These are phyloP conservation scores for Epinephelus lanceolatus DNA, from an alignment of 2,113 vertebrate species.

Conservation along the genomic window DNA sequence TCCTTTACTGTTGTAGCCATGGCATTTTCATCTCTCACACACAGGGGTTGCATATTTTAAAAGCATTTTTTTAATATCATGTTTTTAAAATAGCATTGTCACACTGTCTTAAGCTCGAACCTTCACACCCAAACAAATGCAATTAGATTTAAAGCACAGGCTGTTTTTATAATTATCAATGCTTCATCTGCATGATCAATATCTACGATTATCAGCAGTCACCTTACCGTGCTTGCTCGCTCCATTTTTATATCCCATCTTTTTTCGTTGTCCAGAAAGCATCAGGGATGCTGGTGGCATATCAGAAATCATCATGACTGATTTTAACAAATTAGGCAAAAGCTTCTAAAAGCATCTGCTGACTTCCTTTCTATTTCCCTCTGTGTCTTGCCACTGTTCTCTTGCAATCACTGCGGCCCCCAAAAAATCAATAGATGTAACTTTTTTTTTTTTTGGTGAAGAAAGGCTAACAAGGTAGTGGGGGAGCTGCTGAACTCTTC, in stretches of 20 bases:
- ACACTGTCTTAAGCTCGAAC: background rate
- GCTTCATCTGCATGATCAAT: constrained; percentile 36
- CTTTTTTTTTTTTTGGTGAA: constrained; percentile 50
- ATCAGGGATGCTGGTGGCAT: constrained; percentile 54
- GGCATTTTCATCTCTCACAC: constrained; percentile 4
- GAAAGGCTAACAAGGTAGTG: constrained; percentile 65
- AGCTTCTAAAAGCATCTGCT: constrained; percentile 23
- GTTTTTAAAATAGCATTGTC: background rate
- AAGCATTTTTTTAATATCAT: background rate
- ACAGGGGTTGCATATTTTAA: background rate
- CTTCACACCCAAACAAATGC: background rate
- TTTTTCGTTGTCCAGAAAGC: constrained; percentile 65
- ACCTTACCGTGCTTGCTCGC: constrained; percentile 79
- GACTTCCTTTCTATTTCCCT: constrained; percentile 46
- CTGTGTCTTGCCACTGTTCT: constrained; percentile 50
- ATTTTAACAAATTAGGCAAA: constrained; percentile 12
- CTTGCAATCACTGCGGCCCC: constrained; percentile 41
- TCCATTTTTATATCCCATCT: constrained; percentile 75
- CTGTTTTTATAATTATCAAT: constrained; percentile 1
- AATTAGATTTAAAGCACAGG: background rate
- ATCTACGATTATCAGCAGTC: constrained; percentile 59
- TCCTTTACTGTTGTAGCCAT: constrained; percentile 17
- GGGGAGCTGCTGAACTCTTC: constrained; percentile 62
- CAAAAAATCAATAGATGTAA: constrained; percentile 70
- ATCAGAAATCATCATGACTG: constrained; percentile 45